phyloP scores from a whole-genome alignment of 2,888 invertebrate species.

The Eueremaeus valkanovi region DNA sequence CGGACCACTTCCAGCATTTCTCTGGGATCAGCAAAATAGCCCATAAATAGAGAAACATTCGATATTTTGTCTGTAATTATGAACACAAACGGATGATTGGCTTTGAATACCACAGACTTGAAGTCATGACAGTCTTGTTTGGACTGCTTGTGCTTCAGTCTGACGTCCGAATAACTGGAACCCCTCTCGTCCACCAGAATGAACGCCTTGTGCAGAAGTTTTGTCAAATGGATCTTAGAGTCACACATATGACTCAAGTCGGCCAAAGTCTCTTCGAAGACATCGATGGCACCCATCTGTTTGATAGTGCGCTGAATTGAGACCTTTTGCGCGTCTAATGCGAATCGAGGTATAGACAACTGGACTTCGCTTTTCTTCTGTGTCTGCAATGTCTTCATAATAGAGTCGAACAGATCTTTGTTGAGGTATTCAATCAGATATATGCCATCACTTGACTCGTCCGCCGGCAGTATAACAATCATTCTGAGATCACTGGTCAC shows the following conservation, averaged over 20 bases:
- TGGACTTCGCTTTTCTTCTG: background rate
- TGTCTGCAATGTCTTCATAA: conserved; percentile 14
- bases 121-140: too few species aligned
- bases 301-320: conserved; percentile 37
- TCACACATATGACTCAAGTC: conserved; percentile 32
- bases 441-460: conserved; percentile 5
- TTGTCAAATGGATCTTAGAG: conserved; percentile 32
- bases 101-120: conserved; percentile 18
- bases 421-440: conserved; percentile 38
- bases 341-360: conserved; percentile 39
- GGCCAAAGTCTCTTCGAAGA: conserved; percentile 36
- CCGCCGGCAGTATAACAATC: conserved; percentile 35
- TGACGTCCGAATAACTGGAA: background rate
- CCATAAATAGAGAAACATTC: conserved; percentile 36
- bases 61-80: conserved; percentile 37
- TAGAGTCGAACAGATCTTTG: background rate
- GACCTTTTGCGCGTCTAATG: conserved; percentile 38
- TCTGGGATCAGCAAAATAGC: conserved; percentile 35
- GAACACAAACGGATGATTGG: conserved; percentile 41
- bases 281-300: conserved; percentile 40
- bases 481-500: conserved; percentile 40
- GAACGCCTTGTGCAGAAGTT: conserved; percentile 39
- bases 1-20: conserved; percentile 41
- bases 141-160: background rate
- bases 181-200: conserved; percentile 41